Evolutionary conservation across 2,113 vertebrate species (phyloP).

Genomic region (Saguinus midas): DNA sequence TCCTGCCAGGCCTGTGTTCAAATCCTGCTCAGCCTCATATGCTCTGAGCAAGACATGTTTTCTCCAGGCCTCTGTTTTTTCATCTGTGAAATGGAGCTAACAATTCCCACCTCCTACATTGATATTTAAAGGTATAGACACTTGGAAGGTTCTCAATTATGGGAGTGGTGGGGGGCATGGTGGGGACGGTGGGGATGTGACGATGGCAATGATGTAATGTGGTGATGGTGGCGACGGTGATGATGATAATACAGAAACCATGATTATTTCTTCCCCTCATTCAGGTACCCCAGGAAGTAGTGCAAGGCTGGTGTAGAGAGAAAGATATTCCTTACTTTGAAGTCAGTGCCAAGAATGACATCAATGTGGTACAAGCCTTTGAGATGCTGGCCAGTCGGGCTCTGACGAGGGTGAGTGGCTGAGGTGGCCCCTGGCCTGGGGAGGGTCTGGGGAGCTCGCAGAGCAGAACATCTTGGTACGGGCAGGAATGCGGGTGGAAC

Average conservation of each 20-base stretch:
- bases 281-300: constrained; percentile 81
- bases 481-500: background rate
- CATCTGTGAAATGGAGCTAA: background rate
- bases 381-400: constrained; percentile 84
- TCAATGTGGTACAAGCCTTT: constrained; percentile 86
- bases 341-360: constrained; percentile 87
- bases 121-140: background rate
- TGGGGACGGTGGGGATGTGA: background rate
- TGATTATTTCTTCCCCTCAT: background rate
- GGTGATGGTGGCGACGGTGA: rapidly evolving
- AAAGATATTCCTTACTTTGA: constrained; percentile 87
- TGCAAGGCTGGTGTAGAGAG: constrained; percentile 85
- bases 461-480: background rate
- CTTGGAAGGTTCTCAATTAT: background rate
- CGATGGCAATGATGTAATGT: rapidly evolving
- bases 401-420: constrained; percentile 80
- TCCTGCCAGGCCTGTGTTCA: background rate
- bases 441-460: background rate
- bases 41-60: background rate
- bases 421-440: background rate
- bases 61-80: background rate
- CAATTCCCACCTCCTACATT: background rate
- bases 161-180: rapidly evolving
- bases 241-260: background rate
- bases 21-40: background rate